Conservation (phyloP, 2,888 invertebrate species). For the Drosophila neonasuta region DNA sequence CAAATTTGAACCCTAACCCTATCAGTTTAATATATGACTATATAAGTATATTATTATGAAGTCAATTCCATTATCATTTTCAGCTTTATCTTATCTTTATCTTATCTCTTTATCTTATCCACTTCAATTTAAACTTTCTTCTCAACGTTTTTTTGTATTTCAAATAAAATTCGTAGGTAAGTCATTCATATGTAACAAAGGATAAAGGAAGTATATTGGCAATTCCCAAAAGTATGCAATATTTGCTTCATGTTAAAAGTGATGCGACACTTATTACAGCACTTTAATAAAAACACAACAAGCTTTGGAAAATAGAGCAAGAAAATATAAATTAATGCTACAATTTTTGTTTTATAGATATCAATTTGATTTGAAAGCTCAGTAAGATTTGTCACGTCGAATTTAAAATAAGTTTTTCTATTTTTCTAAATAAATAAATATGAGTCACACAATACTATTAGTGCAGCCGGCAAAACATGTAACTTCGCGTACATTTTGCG, state of each 20-base stretch:
- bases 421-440: conserved; percentile 30
- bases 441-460: conserved; percentile 97
- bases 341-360: neutral
- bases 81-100: too few relatives aligned
- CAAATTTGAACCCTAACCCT: too few relatives aligned
- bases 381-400: neutral
- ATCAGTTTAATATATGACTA: too few relatives aligned
- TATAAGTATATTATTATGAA: too few relatives aligned
- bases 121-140: too few relatives aligned
- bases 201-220: neutral
- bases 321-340: neutral
- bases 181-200: neutral
- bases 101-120: too few relatives aligned
- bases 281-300: neutral
- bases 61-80: neutral
- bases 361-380: neutral
- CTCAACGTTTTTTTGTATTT: too few relatives aligned
- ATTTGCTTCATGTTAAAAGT: neutral
- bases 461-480: conserved; percentile 96
- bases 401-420: neutral
- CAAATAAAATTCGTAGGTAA: too few relatives aligned
- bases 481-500: conserved; percentile 98
- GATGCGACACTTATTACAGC: neutral
- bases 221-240: neutral
- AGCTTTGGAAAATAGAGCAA: neutral